Evolutionary conservation across 2,113 vertebrate species (phyloP).

Genomic region (Miniopterus natalensis): DNA sequence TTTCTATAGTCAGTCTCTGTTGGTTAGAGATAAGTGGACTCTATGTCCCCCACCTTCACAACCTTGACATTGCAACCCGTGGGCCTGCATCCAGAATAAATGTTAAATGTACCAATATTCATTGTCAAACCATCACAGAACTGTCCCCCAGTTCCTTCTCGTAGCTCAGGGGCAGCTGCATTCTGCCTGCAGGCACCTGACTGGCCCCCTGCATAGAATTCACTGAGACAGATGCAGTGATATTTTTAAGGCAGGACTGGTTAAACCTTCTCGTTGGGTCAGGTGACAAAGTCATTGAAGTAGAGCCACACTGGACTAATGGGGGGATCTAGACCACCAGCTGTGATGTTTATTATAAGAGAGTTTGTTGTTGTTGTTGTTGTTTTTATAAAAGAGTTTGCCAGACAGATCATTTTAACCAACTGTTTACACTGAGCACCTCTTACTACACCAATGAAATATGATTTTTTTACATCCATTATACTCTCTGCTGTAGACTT

Average conservation of each 20-base stretch:
- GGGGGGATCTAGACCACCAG: not conserved
- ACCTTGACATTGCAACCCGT: not conserved
- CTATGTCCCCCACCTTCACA: rapidly evolving
- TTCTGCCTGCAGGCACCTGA: not conserved
- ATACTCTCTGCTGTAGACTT: not conserved
- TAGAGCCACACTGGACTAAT: not conserved
- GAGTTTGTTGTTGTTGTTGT: too few species aligned
- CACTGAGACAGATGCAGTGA: not conserved
- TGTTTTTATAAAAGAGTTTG: not conserved
- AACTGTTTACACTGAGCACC: not conserved
- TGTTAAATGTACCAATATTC: not conserved
- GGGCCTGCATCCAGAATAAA: not conserved
- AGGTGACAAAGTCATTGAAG: not conserved
- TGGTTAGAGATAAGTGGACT: not conserved
- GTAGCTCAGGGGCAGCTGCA: not conserved
- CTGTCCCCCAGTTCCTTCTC: not conserved
- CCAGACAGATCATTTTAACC: not conserved
- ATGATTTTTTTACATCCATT: not conserved
- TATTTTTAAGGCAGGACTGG: not conserved
- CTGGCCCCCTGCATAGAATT: not conserved
- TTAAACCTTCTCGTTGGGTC: not conserved
- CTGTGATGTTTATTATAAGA: not conserved
- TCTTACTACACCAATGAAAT: not conserved
- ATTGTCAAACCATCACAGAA: not conserved
- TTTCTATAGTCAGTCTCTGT: not conserved